Base-by-base conservation (phyloP, 2,888 invertebrate genomes). In the Dendrolimus houi region DNA sequence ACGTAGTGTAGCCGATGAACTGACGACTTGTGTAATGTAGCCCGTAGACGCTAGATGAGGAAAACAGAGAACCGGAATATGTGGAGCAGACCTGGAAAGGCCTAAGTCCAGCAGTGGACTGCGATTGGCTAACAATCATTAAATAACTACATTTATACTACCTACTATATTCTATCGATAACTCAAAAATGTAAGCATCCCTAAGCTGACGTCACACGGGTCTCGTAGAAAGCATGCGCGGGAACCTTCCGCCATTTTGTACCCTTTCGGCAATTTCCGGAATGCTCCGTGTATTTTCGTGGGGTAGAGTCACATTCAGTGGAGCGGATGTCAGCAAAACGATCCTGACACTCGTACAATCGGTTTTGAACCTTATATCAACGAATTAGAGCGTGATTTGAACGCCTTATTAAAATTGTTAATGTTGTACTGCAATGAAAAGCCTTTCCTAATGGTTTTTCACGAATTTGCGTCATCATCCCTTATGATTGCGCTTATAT, bases 191-290 rank as follows among this genome's bases (percentile, higher is more conserved):
- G 69, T 68, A 59, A 71, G 67, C 57, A 60, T 59, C 59, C 58
- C 80, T 29, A 41, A 57, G 55, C 60, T 83, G 81, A 85, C 82
- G 85, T 85, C 84, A 84, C 67, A 71, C 74, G 69, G 67, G 69
- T 47, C 47, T 6, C 6, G 47, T 12, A 47, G 62, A 66, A 69
- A 68, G 78, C 87, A 85, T 87, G 87, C 87, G 87, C 85, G 79
- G 73, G 67, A 80, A 72, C 58, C 41, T 55, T 62, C 69, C 71
- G 73, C 84, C 83, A 81, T 83, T 72, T 81, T 81, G 70, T 68
- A 67, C 70, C 62, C 64, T 47, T 63, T 81, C 80, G 79, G 67
- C 29, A 8, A 57, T 62, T 60, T 64, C 71, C 81, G 79, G 59
- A 57, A 53, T 57, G 56, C 54, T 55, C 75, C 78, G 79, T 64